Base-by-base conservation (phyloP, 2,888 invertebrate species). In the Ctenicera cuprea region DNA sequence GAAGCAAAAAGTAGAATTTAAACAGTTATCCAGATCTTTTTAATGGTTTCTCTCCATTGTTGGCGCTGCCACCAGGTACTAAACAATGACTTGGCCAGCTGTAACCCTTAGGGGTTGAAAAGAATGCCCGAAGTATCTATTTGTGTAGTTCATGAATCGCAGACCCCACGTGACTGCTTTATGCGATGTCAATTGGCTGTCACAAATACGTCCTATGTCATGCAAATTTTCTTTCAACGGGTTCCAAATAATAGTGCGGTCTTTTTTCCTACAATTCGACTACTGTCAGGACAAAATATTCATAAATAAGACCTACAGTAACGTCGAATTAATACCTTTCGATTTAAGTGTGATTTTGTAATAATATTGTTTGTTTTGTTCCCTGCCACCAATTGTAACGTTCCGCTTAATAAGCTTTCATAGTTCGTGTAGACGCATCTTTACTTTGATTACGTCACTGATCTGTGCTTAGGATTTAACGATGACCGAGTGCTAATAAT, bases 121-220 rank as follows among this genome's bases (percentile, higher is more conserved):
- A 81, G 81, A 81, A 81, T 81, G 82, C 81, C 82, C 83, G 82
- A 84, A 85, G 86, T 86, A 86, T 86, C 86, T 86, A 86, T 86
- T 86, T 86, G 85, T 85, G 84, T 85, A 85, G 85, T 86, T 85
- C 83, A 84, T 86, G 85, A 86, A 86, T 85, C 83, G 83, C 81
- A 79, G 81, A 83, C 86, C 85, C 85, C 86, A 86, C 86, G 86
- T 86, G 87, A 86, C 87, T 83, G 83, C 84, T 85, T 87, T 87
- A 83, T 87, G 80, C 83, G 81, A 81, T 83, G 86, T 87, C 87
- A 87, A 87, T 87, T 87, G 87, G 85, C 84, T 86, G 87, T 86
- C 86, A 87, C 86, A 87, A 87, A 87, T 87, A 85, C 84, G 85
- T 75, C 79, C 83, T 84, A 78, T 87, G 85, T 87, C 81, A 87